Evolutionary conservation across 2,797 vertebrate species (phyloP).

Genomic region (Clangula hyemalis): DNA sequence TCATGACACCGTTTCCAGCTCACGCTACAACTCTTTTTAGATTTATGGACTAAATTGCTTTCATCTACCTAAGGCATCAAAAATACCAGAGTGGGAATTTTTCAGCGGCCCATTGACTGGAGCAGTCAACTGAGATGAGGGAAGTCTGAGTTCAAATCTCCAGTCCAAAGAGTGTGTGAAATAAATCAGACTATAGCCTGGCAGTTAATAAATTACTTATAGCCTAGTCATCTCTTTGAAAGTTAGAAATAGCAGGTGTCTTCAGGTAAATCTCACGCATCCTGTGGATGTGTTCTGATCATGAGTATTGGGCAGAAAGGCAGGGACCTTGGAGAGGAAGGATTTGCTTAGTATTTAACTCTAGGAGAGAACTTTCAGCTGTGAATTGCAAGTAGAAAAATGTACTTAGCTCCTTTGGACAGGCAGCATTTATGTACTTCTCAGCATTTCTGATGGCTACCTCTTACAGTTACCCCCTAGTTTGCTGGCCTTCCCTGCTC

Average conservation of each 20-base stretch:
- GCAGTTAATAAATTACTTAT: not conserved
- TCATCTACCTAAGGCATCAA: not conserved
- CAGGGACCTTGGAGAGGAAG: not conserved
- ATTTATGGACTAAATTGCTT: not conserved
- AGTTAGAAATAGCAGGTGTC: not conserved
- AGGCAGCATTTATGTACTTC: not conserved
- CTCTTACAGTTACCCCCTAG: not conserved
- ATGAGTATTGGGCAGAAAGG: not conserved
- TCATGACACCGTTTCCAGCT: not conserved
- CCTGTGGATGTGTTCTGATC: not conserved
- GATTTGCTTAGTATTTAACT: not conserved
- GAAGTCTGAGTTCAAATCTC: not conserved
- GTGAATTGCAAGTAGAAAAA: not conserved
- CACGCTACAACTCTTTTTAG: not conserved
- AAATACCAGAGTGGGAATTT: not conserved
- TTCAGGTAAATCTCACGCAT: not conserved
- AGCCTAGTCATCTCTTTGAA: not conserved
- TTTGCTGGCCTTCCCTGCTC: not conserved
- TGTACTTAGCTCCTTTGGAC: not conserved
- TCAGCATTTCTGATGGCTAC: not conserved
- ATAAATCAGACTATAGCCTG: not conserved
- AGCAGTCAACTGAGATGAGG: not conserved
- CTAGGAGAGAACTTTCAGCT: not conserved
- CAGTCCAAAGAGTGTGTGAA: not conserved
- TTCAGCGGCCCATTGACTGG: not conserved